Evolutionary conservation across 2,113 vertebrate genomes (phyloP).

Genomic region (Paralichthys olivaceus): DNA sequence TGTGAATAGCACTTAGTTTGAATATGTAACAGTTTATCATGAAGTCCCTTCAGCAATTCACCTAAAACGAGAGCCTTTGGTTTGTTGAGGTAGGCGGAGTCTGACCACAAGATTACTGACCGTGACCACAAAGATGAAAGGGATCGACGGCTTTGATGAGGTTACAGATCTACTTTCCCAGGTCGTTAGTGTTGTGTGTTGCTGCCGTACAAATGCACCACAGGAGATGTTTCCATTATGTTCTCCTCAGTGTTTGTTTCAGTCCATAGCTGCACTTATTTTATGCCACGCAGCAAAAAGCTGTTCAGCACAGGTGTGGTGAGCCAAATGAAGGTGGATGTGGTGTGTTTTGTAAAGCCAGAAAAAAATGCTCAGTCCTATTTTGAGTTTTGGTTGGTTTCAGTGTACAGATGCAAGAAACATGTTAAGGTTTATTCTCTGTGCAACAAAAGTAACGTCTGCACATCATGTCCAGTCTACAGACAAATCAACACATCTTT

Average conservation of each 20-base stretch:
- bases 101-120: slow-evolving; percentile 33
- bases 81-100: slow-evolving; percentile 34
- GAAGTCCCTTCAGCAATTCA: slow-evolving; percentile 2
- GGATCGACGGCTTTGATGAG: slow-evolving; percentile 52
- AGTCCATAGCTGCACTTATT: slow-evolving; percentile 1
- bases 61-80: slow-evolving; percentile 9
- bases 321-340: neutral
- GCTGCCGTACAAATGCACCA: slow-evolving; percentile 8
- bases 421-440: slow-evolving; percentile 2
- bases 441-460: slow-evolving; percentile 9
- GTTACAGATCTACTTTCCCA: slow-evolving; percentile 51
- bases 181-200: slow-evolving; percentile 13
- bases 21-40: neutral
- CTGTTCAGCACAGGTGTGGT: slow-evolving; percentile 17
- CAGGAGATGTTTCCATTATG: slow-evolving; percentile 45
- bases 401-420: slow-evolving; percentile 21
- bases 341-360: neutral
- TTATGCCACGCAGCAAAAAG: slow-evolving; percentile 3
- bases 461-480: neutral
- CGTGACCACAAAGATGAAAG: slow-evolving; percentile 43
- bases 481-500: neutral
- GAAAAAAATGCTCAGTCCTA: neutral
- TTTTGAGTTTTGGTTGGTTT: slow-evolving; percentile 11
- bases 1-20: slow-evolving; percentile 15
- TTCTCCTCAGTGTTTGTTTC: slow-evolving; percentile 24